Conservation (phyloP, 2,113 vertebrate species). For the Macrotis lagotis region DNA sequence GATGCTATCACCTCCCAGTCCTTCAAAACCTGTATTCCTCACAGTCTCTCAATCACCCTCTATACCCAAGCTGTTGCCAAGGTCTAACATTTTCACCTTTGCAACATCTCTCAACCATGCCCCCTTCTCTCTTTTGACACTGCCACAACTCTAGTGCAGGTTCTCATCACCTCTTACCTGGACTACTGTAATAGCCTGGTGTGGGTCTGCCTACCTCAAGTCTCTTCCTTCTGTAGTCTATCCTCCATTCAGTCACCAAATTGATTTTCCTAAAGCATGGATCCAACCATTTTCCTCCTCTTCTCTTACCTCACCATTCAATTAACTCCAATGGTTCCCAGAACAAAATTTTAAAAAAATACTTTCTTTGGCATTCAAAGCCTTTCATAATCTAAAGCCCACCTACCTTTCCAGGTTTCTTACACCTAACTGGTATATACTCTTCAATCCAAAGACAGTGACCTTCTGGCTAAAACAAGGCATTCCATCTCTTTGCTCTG, state of each 20-base stretch:
- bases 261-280: background rate
- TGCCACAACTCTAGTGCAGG: background rate
- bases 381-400: background rate
- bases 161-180: background rate
- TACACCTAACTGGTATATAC: background rate
- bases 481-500: background rate
- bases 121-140: background rate
- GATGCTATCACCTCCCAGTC: background rate
- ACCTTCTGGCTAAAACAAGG: background rate
- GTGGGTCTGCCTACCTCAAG: background rate
- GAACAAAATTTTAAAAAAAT: background rate
- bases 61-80: slow-evolving; percentile 1
- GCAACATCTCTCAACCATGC: background rate
- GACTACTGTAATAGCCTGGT: background rate
- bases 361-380: too few relatives aligned
- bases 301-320: background rate
- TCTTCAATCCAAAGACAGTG: background rate
- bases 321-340: background rate
- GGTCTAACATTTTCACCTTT: background rate
- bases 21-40: slow-evolving; percentile 25
- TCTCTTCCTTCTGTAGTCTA: background rate
- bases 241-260: background rate
- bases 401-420: background rate
- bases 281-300: too few relatives aligned
- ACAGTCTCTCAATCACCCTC: background rate